A percentile compares a stretch with the other conserved stretches of the same genome.
These are phyloP conservation scores for Dicentrarchus labrax DNA, from an alignment of 2,113 vertebrate genomes.

Conservation along the genomic window DNA sequence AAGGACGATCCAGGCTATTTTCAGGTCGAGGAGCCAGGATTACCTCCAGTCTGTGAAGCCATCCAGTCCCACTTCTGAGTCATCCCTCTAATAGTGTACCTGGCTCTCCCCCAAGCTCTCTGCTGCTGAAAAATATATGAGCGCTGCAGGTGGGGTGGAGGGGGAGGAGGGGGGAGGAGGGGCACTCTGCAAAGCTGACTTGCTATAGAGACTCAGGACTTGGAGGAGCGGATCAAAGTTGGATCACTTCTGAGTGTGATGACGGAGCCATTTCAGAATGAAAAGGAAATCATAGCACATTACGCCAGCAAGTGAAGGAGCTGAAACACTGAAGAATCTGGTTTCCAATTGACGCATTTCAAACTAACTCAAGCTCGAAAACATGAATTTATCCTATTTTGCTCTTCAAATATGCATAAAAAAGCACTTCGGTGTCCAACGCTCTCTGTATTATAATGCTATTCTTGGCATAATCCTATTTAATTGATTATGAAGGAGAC, in stretches of 20 bases:
- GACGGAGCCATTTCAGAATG: slow-evolving; percentile 14
- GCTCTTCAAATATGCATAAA: neutral
- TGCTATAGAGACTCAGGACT: slow-evolving; percentile 32
- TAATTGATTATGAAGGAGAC: neutral
- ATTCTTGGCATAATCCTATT: neutral
- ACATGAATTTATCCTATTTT: neutral
- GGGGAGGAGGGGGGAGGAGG: slow-evolving; percentile 11
- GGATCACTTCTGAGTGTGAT: slow-evolving; percentile 7
- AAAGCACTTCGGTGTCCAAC: neutral
- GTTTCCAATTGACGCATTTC: neutral
- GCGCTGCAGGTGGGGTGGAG: slow-evolving; percentile 54
- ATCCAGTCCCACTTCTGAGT: slow-evolving; percentile 55
- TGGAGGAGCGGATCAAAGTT: slow-evolving; percentile 49
- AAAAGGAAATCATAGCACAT: neutral
- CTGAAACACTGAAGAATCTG: neutral
- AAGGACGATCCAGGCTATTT: slow-evolving; percentile 41
- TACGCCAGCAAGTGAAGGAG: slow-evolving; percentile 6
- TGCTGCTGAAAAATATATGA: slow-evolving; percentile 70
- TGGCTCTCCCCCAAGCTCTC: slow-evolving; percentile 57
- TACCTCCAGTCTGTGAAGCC: slow-evolving; percentile 51
- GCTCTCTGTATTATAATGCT: neutral
- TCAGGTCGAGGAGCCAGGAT: slow-evolving; percentile 51
- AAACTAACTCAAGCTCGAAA: neutral
- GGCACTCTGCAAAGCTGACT: slow-evolving; percentile 10
- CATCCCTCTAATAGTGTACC: slow-evolving; percentile 63